A percentile compares a stretch with the other conserved stretches of the same genome.
Conservation (phyloP, 37 sponge, comb jelly and placozoan species). For the Ianthella basta region DNA sequence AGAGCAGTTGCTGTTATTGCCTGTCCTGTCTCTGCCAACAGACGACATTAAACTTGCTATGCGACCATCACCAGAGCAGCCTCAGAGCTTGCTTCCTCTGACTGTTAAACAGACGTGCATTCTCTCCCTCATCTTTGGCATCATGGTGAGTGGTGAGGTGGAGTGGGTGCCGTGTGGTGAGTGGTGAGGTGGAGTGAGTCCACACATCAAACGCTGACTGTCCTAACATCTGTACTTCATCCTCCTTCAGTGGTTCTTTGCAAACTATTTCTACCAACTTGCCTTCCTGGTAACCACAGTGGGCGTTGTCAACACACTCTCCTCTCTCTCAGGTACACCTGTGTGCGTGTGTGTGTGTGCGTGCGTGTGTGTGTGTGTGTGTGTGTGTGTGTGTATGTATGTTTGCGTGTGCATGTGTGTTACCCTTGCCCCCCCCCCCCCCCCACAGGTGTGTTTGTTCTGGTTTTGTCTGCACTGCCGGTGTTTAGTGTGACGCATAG, state of each 20-base stretch:
- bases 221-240: not conserved
- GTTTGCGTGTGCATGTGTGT: too few relatives aligned
- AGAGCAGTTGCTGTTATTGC: not conserved
- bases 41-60: constrained; percentile 5
- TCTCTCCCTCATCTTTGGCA: constrained; percentile 72
- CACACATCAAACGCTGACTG: not conserved
- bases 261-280: constrained; percentile 80
- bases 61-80: not conserved
- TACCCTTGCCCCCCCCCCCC: not conserved
- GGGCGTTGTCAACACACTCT: constrained; percentile 78
- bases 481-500: constrained; percentile 24
- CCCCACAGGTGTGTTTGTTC: constrained; percentile 75
- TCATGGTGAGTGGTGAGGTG: constrained; percentile 48
- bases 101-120: constrained; percentile 47
- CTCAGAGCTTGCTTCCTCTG: constrained; percentile 11
- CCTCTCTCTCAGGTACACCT: constrained; percentile 45
- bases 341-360: not conserved
- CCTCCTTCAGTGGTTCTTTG: constrained; percentile 82
- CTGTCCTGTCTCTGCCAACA: not conserved
- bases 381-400: too few relatives aligned
- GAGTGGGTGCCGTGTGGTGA: too few relatives aligned
- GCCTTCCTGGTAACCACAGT: constrained; percentile 62
- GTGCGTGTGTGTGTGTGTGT: too few relatives aligned
- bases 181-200: too few relatives aligned
- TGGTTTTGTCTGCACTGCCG: constrained; percentile 75